Base-by-base conservation (phyloP, 2,888 invertebrate species). In the Dinocampus coccinellae region DNA sequence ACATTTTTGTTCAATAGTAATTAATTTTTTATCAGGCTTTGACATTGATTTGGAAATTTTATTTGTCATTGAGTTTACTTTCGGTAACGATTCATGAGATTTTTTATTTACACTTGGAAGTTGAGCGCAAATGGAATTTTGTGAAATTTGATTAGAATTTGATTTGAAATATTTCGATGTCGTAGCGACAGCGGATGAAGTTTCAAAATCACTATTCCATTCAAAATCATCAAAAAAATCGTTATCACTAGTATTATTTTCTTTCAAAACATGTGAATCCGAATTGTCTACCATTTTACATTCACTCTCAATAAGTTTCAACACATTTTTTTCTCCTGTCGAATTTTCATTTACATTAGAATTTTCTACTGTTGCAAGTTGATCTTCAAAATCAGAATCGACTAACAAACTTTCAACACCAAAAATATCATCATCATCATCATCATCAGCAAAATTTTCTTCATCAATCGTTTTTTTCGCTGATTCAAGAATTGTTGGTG, bases 391-490 rank as follows among this genome's bases (percentile, higher is more conserved):
- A 61, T 75, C 73, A 1, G 76, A 72, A 53, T 76, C 75, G 1
- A 72, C 62, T 34, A 68, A 10, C 22, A 76, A 26, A 71, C 71
- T 75, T 60, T 76, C 73, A 20, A 24, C 22, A 2, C 36, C 73
- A 66, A 83, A 83, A 65, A 83, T 79, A 68, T 83, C 83, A 4
- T 83, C 83, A 4, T 82, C 81, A 9, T 82, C 82, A 68, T 83
- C 83, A 4, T 83, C 83, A 4, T 82, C 81, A 9, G 82, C 82
- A 0, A 82, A 83, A 22, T 57, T 9, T 22, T 16, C 20, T 9
- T 36, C 9, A 13, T 34, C 16, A 22, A 22, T 13, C 1, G 10
- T 22, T 55, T 55, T 10, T 13, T 9, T 24, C 2, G 24, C n/a
- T 24, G 29, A 33, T 55, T 34, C 33, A 36, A 11, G 2, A 26